Conservation (phyloP, 2,113 vertebrate genomes). For the Aythya baeri region DNA sequence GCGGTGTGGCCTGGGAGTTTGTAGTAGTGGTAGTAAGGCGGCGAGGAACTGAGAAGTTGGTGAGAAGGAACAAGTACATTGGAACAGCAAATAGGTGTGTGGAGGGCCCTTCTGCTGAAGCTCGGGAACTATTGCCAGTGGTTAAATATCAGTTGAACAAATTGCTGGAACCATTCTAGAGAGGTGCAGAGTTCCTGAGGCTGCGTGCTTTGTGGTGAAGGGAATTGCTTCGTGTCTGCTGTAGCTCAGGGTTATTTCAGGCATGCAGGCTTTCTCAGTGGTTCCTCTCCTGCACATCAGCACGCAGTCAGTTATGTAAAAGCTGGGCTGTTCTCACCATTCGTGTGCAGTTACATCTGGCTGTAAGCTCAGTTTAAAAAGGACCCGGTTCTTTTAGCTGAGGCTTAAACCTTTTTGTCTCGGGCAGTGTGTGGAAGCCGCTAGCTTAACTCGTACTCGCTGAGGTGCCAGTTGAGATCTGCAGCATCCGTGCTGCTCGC, state of each 20-base stretch:
- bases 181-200: accelerated
- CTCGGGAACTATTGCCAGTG: accelerated
- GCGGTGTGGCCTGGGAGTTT: not conserved
- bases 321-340: not conserved
- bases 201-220: no score
- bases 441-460: accelerated
- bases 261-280: not conserved
- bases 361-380: not conserved
- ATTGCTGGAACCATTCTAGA: not conserved
- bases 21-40: not conserved
- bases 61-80: not conserved
- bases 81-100: not conserved
- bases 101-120: not conserved
- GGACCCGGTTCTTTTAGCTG: not conserved
- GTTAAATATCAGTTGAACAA: accelerated
- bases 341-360: not conserved
- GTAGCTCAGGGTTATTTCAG: not conserved
- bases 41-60: not conserved
- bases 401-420: not conserved
- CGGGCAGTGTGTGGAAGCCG: not conserved
- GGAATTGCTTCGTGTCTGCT: accelerated
- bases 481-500: not conserved
- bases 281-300: not conserved
- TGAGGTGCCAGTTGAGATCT: not conserved
- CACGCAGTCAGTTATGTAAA: not conserved